Conservation (phyloP, 2,113 vertebrate genomes). For the Corythoichthys haematopterus region DNA sequence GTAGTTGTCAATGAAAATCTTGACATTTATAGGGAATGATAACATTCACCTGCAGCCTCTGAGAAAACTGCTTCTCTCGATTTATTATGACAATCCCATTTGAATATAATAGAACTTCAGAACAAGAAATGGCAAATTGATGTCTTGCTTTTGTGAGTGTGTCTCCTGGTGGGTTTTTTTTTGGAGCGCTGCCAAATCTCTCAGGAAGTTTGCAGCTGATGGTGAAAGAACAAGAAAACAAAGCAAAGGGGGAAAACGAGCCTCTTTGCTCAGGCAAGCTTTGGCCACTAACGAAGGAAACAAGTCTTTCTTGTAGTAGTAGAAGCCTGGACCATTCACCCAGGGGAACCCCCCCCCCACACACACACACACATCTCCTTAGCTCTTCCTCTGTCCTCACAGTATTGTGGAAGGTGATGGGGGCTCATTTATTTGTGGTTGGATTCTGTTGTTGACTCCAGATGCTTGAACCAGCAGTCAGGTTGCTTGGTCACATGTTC, state of each 20-base stretch:
- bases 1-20: too few relatives aligned
- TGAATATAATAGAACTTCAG: not conserved
- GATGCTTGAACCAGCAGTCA: conserved; percentile 66
- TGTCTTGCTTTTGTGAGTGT: not conserved
- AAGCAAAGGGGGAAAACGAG: conserved; percentile 8
- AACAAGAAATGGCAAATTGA: not conserved
- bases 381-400: conserved; percentile 36
- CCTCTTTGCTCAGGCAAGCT: conserved; percentile 39
- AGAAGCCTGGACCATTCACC: conserved; percentile 47
- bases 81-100: not conserved
- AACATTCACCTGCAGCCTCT: not conserved
- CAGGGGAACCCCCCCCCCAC: conserved; percentile 11
- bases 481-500: conserved; percentile 69
- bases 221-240: conserved; percentile 32
- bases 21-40: not conserved
- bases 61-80: not conserved
- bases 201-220: conserved; percentile 62
- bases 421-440: conserved; percentile 59
- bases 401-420: conserved; percentile 28
- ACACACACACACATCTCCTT: conserved; percentile 8
- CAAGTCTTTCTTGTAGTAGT: conserved; percentile 57
- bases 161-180: conserved; percentile 21
- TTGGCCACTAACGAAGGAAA: conserved; percentile 64
- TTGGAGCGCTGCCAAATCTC: conserved; percentile 43
- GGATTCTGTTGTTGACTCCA: conserved; percentile 52